These are phyloP conservation scores for Phyllostomus hastatus DNA, from an alignment of 2,113 vertebrate genomes.

Conservation along the genomic window DNA sequence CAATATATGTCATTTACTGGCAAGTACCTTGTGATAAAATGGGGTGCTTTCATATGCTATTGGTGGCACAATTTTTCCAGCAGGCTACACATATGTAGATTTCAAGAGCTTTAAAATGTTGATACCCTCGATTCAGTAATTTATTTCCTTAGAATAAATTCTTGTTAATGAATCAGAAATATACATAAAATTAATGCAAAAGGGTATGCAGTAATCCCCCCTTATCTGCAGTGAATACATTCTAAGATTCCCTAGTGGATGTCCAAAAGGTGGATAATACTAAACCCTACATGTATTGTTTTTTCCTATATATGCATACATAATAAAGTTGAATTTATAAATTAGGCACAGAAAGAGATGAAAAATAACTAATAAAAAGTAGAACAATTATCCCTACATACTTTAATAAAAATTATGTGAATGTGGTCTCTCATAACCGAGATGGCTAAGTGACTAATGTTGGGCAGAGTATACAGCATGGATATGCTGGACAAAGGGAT, in stretches of 20 bases:
- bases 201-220: not conserved
- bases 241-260: not conserved
- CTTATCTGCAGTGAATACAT: not conserved
- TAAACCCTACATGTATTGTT: not conserved
- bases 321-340: not conserved
- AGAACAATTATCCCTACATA: not conserved
- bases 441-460: not conserved
- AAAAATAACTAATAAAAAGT: not conserved
- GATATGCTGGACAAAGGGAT: not conserved
- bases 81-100: not conserved
- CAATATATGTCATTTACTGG: not conserved
- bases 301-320: not conserved
- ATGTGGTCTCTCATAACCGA: not conserved
- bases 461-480: not conserved
- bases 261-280: not conserved
- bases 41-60: not conserved
- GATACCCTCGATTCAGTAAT: not conserved
- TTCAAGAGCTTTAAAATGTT: conserved; percentile 30
- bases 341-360: too few relatives aligned
- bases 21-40: not conserved
- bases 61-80: not conserved
- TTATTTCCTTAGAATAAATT: conserved; percentile 27
- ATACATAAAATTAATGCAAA: not conserved
- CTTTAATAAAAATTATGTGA: not conserved
- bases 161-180: not conserved